Evolutionary conservation across 1,140 invertebrate species (phyloP), one percentile per base, ranked within the genome.

Genomic region (Hycleus phaleratus): DNA sequence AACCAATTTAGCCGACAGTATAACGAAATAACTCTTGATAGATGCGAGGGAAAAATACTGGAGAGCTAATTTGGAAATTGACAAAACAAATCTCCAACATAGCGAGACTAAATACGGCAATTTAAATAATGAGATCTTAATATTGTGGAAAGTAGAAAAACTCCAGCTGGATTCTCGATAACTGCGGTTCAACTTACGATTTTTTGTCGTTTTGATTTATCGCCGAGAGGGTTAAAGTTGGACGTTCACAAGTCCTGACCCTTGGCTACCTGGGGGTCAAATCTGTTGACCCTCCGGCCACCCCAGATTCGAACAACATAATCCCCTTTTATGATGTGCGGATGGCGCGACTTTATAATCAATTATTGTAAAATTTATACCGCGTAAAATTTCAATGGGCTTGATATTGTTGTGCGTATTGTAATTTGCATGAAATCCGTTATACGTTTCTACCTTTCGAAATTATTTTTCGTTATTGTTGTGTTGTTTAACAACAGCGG

Each of bases 51-150:
- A 52, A 52, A 42, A 52, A 47, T 47, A 42, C 8, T 1, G 7
- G 32, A 26, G 4, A n/a, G 26, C 25, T 50, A 57, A 57, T 57
- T 57, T 57, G 46, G 46, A 50, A 57, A 44, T 49, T 49, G 40
- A 56, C 46, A 26, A 43, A 40, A 57, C 38, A 57, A 46, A 56
- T 18, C 18, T 18, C 18, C 2, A 49, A 43, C 47, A 39, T 57
- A 42, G 55, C 55, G 55, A 49, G 46, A 57, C 55, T 57, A 57
- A 32, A 49, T 57, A 49, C 47, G 25, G 12, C 55, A 57, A 57
- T 57, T 57, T 57, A 57, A 46, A 39, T 57, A 57, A 57, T 50
- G 39, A 49, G 25, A 24, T 46, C 46, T 44, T 57, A 57, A 57
- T 52, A 40, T 43, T 24, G 11, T 42, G 49, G 49, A 51, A 51